phyloP scores from a whole-genome alignment of 2,797 vertebrate species.

The Xyrichtys novacula region DNA sequence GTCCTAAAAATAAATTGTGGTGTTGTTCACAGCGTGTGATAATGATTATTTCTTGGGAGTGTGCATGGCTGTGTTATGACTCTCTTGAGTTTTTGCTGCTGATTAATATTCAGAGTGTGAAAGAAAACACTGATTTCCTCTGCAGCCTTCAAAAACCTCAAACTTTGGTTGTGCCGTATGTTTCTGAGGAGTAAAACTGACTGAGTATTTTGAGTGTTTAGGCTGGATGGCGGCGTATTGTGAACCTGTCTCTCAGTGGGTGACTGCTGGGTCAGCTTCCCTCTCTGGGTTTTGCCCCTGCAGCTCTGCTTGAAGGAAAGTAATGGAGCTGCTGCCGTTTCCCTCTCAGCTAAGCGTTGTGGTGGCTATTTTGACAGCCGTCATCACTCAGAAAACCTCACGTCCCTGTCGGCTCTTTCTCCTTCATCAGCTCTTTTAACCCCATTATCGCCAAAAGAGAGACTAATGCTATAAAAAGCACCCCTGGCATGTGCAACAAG shows the following conservation, averaged over 20 bases:
- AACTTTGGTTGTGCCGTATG: not conserved
- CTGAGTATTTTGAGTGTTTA: not conserved
- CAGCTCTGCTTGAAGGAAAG: conserved; percentile 45
- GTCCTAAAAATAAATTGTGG: conserved; percentile 5
- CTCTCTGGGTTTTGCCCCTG: conserved; percentile 32
- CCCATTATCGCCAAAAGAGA: not conserved
- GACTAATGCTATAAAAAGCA: conserved; percentile 9
- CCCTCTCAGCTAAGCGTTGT: conserved; percentile 23
- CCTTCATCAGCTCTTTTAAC: conserved; percentile 48
- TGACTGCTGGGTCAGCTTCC: conserved; percentile 45
- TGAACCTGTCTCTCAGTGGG: conserved; percentile 29
- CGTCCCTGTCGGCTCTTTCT: conserved; percentile 30
- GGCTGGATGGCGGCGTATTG: not conserved
- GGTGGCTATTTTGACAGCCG: conserved; percentile 40
- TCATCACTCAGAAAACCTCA: conserved; percentile 45
- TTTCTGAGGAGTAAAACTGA: not conserved
- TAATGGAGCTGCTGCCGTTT: conserved; percentile 30
- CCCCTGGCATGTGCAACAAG: conserved; percentile 21
- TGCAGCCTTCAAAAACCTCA: not conserved
- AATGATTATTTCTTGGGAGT: conserved; percentile 13
- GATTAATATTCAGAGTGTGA: conserved; percentile 11
- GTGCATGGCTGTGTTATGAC: not conserved
- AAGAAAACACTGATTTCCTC: not conserved
- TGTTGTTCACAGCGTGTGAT: not conserved
- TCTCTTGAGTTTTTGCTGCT: not conserved